A percentile compares a stretch with the other conserved stretches of the same genome.
phyloP scores from a whole-genome alignment of 2,797 vertebrate species.

The Gymnodraco acuticeps region DNA sequence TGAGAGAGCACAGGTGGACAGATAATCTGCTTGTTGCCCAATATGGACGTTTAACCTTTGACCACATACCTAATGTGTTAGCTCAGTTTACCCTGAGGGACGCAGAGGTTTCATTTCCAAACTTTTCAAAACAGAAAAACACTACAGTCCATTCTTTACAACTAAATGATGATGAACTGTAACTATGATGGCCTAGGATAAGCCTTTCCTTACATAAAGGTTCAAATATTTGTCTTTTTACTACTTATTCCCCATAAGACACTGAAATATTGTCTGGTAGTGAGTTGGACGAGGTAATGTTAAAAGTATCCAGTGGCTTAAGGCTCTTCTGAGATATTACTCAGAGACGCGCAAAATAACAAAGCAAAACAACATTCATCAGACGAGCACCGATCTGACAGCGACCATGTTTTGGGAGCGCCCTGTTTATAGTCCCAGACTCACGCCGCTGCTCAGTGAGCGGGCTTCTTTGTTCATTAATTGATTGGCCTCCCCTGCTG shows the following conservation, averaged over 20 bases:
- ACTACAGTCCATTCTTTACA: slow-evolving; percentile 27
- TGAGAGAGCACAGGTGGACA: slow-evolving; percentile 62
- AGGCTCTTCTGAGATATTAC: slow-evolving; percentile 19
- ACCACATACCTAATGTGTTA: slow-evolving; percentile 43
- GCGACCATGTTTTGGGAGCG: slow-evolving; percentile 75
- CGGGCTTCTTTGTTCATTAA: slow-evolving; percentile 84
- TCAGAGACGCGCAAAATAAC: slow-evolving; percentile 45
- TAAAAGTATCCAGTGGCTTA: slow-evolving; percentile 14
- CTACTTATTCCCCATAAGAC: slow-evolving; percentile 6
- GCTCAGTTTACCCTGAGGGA: slow-evolving; percentile 16
- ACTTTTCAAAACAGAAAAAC: slow-evolving; percentile 16
- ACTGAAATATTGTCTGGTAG: not conserved
- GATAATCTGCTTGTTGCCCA: slow-evolving; percentile 55
- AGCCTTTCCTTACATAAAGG: not conserved
- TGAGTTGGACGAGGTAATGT: slow-evolving; percentile 44
- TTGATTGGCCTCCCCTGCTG: slow-evolving; percentile 83
- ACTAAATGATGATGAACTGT: slow-evolving; percentile 19
- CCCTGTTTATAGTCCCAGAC: slow-evolving; percentile 77
- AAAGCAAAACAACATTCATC: slow-evolving; percentile 78
- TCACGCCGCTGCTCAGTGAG: slow-evolving; percentile 71
- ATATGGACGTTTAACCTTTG: slow-evolving; percentile 64
- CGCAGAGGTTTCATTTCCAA: slow-evolving; percentile 10
- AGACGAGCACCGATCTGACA: slow-evolving; percentile 72
- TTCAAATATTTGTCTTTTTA: not conserved
- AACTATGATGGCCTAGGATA: slow-evolving; percentile 7